Evolutionary conservation across 2,888 invertebrate genomes (phyloP).

Genomic region (Conchocele bisecta): DNA sequence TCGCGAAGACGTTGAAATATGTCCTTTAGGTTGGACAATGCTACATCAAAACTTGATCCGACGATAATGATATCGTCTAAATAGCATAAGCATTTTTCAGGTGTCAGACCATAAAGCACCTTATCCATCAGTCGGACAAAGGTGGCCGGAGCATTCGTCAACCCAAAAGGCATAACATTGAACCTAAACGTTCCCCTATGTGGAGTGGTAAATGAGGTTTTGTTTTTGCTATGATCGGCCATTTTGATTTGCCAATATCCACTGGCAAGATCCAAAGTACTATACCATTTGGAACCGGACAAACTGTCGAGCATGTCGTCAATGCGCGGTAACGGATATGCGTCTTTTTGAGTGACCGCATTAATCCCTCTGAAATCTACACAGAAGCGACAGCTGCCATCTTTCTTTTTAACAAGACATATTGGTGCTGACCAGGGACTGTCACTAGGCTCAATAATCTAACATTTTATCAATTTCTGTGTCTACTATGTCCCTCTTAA

Average conservation of each 20-base stretch:
- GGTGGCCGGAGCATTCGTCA: conserved; percentile 16
- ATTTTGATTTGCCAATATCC: conserved; percentile 30
- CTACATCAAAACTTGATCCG: conserved; percentile 13
- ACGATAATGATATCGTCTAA: conserved; percentile 32
- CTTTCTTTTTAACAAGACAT: conserved; percentile 18
- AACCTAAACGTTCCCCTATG: conserved; percentile 11
- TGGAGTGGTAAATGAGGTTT: conserved; percentile 18
- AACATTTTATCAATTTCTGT: conserved; percentile 19
- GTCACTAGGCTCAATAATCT: conserved; percentile 15
- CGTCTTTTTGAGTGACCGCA: conserved; percentile 8
- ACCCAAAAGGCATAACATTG: conserved; percentile 21
- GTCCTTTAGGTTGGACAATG: neutral
- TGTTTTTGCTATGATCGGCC: neutral
- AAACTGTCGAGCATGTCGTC: conserved; percentile 16
- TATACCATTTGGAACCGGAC: conserved; percentile 12
- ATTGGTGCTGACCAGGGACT: conserved; percentile 25
- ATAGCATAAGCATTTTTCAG: conserved; percentile 20
- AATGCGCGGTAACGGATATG: conserved; percentile 20
- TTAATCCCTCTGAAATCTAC: conserved; percentile 8
- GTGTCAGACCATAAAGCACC: conserved; percentile 10
- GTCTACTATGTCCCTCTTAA: neutral
- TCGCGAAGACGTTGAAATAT: conserved; percentile 14
- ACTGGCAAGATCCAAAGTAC: conserved; percentile 11
- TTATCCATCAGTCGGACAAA: conserved; percentile 17
- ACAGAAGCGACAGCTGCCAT: neutral